Base-by-base conservation (phyloP, 2,113 vertebrate species). In the Catharus bicknelli region DNA sequence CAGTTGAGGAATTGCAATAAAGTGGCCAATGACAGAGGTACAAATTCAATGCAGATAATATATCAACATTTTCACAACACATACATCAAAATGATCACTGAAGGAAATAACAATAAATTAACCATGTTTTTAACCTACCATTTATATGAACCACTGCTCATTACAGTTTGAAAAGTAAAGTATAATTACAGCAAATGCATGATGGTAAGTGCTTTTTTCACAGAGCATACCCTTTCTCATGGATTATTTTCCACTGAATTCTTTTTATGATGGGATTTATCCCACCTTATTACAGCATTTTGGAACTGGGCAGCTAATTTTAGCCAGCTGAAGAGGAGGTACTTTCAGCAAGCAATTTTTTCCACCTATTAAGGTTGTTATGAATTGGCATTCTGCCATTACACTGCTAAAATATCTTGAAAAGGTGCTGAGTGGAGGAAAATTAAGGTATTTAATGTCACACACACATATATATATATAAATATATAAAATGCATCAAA, bases 291-390 rank as follows among this genome's bases (percentile, higher is more conserved):
- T 92, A 82, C 21, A 82, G n/a, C 3, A 8, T 79, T 90, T 81
- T 88, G 22, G 84, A 78, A 40, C 16, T 67, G 53, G 72, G n/a
- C 53, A 89, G 23, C 48, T 84, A 90, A 90, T 93, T 93, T 90
- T 89, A 86, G 27, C 18, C 32, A 86, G 43, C 11, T 78, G 61
- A 92, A 90, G 27, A 40, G 16, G n/a, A 81, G 13, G 25, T 58
- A 86, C 51, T 17, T 90, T 66, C 22, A 86, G 32, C 34, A 90
- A 73, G 43, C 9, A 80, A 70, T 75, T 74, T 93, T 92, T 94
- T 82, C 50, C 36, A 90, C 26, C 6, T 72, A 36, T 89, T 95
- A 72, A 38, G 5, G 26, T 45, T 62, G 26, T 47, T 78, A 72
- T 48, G 23, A 94, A 63, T 48, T 86, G 43, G 16, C 51, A 47